Percentiles rank a stretch among this genome's conserved stretches.
phyloP scores from a whole-genome alignment of 2,797 vertebrate species.

The Picus viridis region DNA sequence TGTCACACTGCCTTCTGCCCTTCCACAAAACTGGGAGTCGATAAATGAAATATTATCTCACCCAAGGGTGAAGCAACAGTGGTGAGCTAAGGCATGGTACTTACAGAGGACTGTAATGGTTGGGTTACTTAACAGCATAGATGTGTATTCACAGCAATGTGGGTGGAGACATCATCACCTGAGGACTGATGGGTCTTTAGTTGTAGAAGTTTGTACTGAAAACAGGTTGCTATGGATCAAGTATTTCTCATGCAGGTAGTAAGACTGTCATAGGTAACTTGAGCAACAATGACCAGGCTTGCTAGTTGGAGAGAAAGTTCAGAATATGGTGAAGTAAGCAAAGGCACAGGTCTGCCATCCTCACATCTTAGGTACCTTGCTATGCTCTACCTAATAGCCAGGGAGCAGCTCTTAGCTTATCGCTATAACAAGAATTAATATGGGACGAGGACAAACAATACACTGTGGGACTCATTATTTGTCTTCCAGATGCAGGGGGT shows the following conservation, averaged over 20 bases:
- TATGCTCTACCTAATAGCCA: slow-evolving; percentile 27
- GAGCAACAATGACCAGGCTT: slow-evolving; percentile 31
- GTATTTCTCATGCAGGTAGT: slow-evolving; percentile 43
- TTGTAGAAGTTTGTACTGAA: slow-evolving; percentile 9
- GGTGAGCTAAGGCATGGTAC: neutral
- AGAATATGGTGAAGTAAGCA: neutral
- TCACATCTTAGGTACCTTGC: neutral
- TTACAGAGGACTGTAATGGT: slow-evolving; percentile 73
- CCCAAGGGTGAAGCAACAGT: slow-evolving; percentile 29
- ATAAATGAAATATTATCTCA: slow-evolving; percentile 18
- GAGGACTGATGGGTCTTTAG: slow-evolving; percentile 35
- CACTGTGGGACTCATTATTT: slow-evolving; percentile 77
- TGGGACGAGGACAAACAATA: slow-evolving; percentile 58
- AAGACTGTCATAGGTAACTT: slow-evolving; percentile 1
- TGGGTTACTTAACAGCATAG: neutral
- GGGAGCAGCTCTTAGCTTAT: slow-evolving; percentile 61
- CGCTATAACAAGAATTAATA: slow-evolving; percentile 65
- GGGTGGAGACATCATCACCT: slow-evolving; percentile 33
- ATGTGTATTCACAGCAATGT: slow-evolving; percentile 46
- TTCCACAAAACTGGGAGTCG: slow-evolving; percentile 5
- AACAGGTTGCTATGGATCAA: slow-evolving; percentile 31
- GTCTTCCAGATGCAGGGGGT: slow-evolving; percentile 76
- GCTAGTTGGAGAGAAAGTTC: neutral
- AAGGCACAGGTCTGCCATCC: neutral
- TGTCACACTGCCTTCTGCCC: neutral